These are phyloP conservation scores for Holothuria glaberrima DNA, from an alignment of 35 echinoderm and acorn worm species.

Conservation along the genomic window DNA sequence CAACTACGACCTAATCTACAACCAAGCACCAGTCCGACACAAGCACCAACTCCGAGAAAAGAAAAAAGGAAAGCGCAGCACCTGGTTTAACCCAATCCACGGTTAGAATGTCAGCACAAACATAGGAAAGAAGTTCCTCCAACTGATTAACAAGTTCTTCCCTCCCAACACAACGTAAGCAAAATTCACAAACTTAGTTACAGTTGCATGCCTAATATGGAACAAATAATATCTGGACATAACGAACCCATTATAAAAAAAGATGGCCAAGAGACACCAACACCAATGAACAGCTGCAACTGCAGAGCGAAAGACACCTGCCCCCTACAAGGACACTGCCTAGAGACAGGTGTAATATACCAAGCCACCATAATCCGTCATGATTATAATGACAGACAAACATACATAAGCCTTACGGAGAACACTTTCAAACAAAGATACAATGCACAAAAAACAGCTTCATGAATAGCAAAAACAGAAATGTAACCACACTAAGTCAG, in stretches of 20 bases:
- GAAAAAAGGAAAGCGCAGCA: neutral
- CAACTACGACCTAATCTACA: neutral
- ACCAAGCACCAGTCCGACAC: neutral
- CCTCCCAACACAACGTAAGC: neutral
- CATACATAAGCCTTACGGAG: neutral
- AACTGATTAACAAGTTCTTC: no score
- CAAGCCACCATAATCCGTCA: neutral
- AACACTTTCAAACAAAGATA: no score
- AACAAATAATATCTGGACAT: no score
- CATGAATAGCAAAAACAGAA: neutral
- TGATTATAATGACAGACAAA: neutral
- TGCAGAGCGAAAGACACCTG: neutral
- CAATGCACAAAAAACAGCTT: neutral
- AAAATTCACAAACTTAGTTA: neutral
- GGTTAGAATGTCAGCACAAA: no score
- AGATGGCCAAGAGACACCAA: no score
- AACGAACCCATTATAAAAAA: conserved; percentile 1
- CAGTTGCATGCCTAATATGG: no score
- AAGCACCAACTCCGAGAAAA: neutral
- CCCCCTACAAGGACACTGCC: neutral
- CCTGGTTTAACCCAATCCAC: neutral
- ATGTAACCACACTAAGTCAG: no score
- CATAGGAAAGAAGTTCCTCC: no score
- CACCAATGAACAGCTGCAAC: no score
- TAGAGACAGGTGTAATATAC: neutral